Percentiles rank a stretch among this genome's conserved stretches.
Conservation (phyloP, 2,888 invertebrate genomes). For the Hoplodrina ambigua region DNA sequence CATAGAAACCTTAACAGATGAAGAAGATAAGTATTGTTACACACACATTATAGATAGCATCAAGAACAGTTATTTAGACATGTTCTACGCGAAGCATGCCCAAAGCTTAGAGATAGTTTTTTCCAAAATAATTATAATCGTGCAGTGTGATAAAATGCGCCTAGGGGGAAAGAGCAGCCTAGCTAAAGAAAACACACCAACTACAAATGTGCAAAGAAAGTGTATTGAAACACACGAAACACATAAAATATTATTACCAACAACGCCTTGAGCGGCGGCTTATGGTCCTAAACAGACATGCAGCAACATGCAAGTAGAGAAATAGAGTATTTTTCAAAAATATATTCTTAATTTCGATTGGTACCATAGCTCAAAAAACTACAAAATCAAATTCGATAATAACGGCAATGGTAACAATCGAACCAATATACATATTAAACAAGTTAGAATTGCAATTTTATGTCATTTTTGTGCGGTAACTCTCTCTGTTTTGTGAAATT, state of each 20-base stretch:
- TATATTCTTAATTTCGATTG: constrained; percentile 72
- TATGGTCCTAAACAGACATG: constrained; percentile 89
- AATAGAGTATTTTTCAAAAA: constrained; percentile 80
- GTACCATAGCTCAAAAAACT: constrained; percentile 75
- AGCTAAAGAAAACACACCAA: constrained; percentile 89
- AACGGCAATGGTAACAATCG: constrained; percentile 80
- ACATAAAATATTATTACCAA: constrained; percentile 86
- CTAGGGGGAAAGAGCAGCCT: constrained; percentile 89
- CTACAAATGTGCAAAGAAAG: constrained; percentile 90
- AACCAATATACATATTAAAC: constrained; percentile 66
- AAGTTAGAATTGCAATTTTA: constrained; percentile 75
- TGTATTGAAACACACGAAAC: constrained; percentile 84
- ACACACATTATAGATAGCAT: constrained; percentile 61
- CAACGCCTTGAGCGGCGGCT: constrained; percentile 87
- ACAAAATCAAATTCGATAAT: constrained; percentile 55
- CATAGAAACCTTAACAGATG: constrained; percentile 49
- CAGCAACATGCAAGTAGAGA: constrained; percentile 90
- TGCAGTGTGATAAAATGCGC: constrained; percentile 89
- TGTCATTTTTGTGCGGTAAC: constrained; percentile 81
- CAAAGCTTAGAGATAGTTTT: constrained; percentile 88
- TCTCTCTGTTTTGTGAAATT: constrained; percentile 84
- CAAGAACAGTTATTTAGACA: constrained; percentile 69
- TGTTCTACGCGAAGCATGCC: constrained; percentile 89
- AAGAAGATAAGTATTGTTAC: constrained; percentile 53
- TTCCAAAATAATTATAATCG: constrained; percentile 89